A percentile compares a stretch with the other conserved stretches of the same genome.
These are phyloP conservation scores for Odocoileus virginianus DNA, from an alignment of 2,113 vertebrate genomes.

Conservation along the genomic window DNA sequence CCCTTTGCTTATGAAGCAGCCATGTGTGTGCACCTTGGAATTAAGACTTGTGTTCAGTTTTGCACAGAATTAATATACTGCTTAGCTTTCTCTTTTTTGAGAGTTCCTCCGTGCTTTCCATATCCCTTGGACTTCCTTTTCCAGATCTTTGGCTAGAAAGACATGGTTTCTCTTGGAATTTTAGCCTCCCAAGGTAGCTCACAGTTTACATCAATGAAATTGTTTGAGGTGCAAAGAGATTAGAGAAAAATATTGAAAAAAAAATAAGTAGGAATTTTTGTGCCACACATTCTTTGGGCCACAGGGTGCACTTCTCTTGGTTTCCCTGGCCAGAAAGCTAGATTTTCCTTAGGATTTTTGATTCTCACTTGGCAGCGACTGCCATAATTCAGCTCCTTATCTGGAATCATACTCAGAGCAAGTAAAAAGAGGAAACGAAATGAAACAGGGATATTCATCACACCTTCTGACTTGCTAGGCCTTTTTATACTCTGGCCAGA, in stretches of 20 bases:
- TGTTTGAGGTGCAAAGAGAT: background rate
- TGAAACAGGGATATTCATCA: background rate
- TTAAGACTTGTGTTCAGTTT: background rate
- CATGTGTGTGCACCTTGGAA: background rate
- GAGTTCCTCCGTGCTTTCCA: background rate
- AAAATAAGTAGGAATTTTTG: background rate
- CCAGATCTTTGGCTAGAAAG: background rate
- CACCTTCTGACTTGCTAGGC: background rate
- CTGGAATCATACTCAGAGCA: background rate
- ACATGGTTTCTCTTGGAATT: background rate
- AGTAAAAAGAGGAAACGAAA: background rate
- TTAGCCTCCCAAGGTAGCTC: background rate
- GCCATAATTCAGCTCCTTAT: background rate
- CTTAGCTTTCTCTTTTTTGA: background rate
- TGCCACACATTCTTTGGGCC: background rate
- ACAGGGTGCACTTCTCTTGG: background rate
- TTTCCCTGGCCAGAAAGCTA: background rate
- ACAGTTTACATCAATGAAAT: background rate
- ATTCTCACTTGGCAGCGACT: background rate
- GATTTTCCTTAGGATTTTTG: background rate
- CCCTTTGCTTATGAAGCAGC: background rate
- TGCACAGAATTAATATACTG: background rate
- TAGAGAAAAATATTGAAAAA: background rate
- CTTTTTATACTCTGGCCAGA: background rate
- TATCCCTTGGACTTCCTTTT: background rate